Evolutionary conservation across 2,113 vertebrate species (phyloP), one percentile per base, ranked within the genome.

Genomic region (Caranx melampygus): DNA sequence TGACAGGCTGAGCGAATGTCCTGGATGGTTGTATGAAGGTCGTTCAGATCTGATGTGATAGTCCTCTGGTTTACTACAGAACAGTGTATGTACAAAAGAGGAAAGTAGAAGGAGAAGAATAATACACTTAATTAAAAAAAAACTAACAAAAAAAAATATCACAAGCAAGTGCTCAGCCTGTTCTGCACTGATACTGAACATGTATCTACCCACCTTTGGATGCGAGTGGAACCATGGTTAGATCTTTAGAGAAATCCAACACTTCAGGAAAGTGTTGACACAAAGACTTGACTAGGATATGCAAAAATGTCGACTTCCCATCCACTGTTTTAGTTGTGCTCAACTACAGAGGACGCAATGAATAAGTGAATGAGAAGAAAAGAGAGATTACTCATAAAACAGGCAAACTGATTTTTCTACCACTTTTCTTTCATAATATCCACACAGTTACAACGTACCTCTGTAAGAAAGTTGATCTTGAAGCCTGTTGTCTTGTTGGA

Each of bases 381-480:
- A 52, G 18, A 51, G 21, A 33, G 6, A 16, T 20, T 67, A 2
- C 10, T 52, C 20, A 34, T 5, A 20, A 71, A 78, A 31, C 45
- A 47, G 45, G 13, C 49, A 47, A 26, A n/a, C 18, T 51, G 18
- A 6, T 51, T 20, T 51, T 51, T 20, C 49, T 20, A 52, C 67
- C 13, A 64, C 20, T 26, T 6, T 21, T 57, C 31, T 57, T 35
- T 62, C 40, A 20, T 42, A 57, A 71, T 59, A 59, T 57, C 20
- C 40, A 11, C 20, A 10, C 1, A 20, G 42, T 10, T n/a, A 10
- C 9, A 8, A 54, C 57, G 88, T 90, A 98, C 98, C 97, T 99
- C 98, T 0, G 97, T 98, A 2, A 99, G 96, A 82, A 99, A 99
- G 94, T 99, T 99, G 90, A 99, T 99, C 91, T 99, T 99, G 77